Evolutionary conservation across 2,888 invertebrate species (phyloP).

Genomic region (Campoletis raptor): DNA sequence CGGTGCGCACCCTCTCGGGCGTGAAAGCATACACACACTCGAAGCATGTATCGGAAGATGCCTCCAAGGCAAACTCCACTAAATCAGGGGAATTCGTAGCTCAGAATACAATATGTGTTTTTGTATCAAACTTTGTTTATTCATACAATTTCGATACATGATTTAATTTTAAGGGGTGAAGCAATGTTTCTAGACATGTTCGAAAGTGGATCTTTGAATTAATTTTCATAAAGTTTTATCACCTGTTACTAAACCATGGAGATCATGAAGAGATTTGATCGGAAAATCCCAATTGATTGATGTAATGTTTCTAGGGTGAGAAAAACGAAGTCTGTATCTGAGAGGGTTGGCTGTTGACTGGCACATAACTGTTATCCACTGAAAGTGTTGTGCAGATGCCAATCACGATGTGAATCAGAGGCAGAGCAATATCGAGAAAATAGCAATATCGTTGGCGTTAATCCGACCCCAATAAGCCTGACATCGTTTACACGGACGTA

Average conservation of each 20-base stretch:
- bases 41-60: constrained; percentile 28
- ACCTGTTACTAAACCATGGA: too few relatives aligned
- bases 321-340: constrained; percentile 27
- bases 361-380: constrained; percentile 68
- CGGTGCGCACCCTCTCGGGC: constrained; percentile 47
- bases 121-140: constrained; percentile 3
- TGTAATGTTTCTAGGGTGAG: background rate
- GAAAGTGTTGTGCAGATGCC: constrained; percentile 77
- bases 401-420: constrained; percentile 76
- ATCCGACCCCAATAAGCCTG: constrained; percentile 80
- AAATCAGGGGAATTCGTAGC: constrained; percentile 54
- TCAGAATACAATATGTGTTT: constrained; percentile 35
- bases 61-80: constrained; percentile 33
- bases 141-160: background rate
- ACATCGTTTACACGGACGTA: constrained; percentile 57
- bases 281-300: background rate
- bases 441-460: constrained; percentile 78
- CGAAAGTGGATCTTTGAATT: background rate
- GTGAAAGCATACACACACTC: constrained; percentile 34
- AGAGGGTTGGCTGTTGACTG: constrained; percentile 21
- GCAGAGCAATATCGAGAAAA: constrained; percentile 63
- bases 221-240: too few relatives aligned
- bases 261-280: background rate
- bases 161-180: background rate
- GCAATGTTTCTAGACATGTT: background rate